Evolutionary conservation across 2,797 vertebrate species (phyloP), one percentile per base, ranked within the genome.

Genomic region (Triplophysa yarkandensis): DNA sequence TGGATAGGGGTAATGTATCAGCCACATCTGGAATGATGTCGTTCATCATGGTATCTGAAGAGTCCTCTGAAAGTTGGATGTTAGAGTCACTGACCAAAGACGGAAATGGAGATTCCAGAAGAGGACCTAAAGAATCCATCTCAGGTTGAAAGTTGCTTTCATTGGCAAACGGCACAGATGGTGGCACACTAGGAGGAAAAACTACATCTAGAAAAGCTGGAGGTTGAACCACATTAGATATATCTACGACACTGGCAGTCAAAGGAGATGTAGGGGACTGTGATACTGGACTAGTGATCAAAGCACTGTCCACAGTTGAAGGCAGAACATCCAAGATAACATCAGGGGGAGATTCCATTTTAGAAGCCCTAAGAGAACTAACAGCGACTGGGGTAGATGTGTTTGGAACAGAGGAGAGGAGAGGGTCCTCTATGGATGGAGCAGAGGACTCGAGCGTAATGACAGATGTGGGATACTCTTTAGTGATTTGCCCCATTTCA

Each of bases 331-430:
- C 32, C 14, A 67, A 30, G 14, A 76, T 72, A 4, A 80, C 62
- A 30, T 72, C 78, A 4, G 78, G 78, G 21, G 78, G 80, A 10
- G 80, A 77, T 21, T 77, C 62, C 1, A 17, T 30, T 36, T 36
- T 39, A 32, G 34, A 17, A 16, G 71, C 50, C 14, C 39, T 63
- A 44, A 32, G 5, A 13, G 60, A 62, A 16, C 52, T 46, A 6
- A 62, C 6, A n/a, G 25, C 21, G 27, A 76, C 68, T 0, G 68
- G 69, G 14, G 70, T 77, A 1, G 74, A 64, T 64, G 79, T 50
- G 46, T 87, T 86, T 8, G 88, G 83, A 1, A 80, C 70, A 4
- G 62, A 41, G 3, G 65, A 6, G 21, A 90, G 65, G 50, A 92
- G 86, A 2, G 28, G 67, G 9, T 78, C 44, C 25, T 65, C 63